Evolutionary conservation across 2,113 vertebrate genomes (phyloP), one percentile per base, ranked within the genome.

Genomic region (Myocastor coypus): DNA sequence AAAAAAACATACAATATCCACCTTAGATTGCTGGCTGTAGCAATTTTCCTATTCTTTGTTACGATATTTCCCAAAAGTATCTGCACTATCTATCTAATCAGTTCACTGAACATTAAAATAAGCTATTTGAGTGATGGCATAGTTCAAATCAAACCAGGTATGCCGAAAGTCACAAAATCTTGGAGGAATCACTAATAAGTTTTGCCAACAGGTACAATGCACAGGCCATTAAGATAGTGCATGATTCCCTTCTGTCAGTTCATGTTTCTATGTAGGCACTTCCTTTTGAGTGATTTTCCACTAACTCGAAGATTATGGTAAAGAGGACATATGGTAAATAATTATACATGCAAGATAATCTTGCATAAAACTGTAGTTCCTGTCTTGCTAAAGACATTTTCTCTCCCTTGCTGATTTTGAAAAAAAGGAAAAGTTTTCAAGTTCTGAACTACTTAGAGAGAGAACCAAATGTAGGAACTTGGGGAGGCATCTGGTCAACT

Each of bases 221-320:
- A 30, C 28, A 12, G 40, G 2, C 19, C n/a, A 5, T 40, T 73
- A 55, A 52, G 2, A 22, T 22, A 26, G 10, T 13, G 0, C 20
- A 34, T 40, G 2, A 22, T 34, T 24, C 1, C 0, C 26, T 50
- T 37, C 13, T 57, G 12, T 12, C 16, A 0, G 24, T 40, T 50
- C 69, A 37, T 32, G 14, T 19, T 28, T 81, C 61, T 14, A 1
- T 5, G 0, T 78, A 20, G n/a, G 20, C 32, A 22, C 3, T 0
- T 42, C 26, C n/a, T 2, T 30, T 78, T 32, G 11, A 89, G 5
- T 4, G 7, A 75, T 22, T 42, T 61, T 3, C 30, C 34, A 11
- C 8, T 94, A n/a, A 52, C 9, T 28, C 55, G 3, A 0, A 66
- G 30, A 52, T 59, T 37, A 69, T 55, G 17, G 16, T 11, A 14